Evolutionary conservation across 2,113 vertebrate species (phyloP).

Genomic region (Bubalus kerabau): DNA sequence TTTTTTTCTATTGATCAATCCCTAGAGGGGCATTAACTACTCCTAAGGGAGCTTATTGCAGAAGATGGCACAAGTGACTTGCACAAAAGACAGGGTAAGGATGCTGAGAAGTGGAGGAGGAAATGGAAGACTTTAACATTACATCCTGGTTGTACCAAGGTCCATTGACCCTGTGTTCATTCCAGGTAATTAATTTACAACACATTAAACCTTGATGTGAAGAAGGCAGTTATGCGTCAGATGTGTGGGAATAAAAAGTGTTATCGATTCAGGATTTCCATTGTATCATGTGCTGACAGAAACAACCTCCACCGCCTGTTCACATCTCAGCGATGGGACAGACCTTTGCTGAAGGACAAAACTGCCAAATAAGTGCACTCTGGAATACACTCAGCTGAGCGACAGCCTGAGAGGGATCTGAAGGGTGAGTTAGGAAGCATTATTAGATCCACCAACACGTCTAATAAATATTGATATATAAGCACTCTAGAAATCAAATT

Average conservation of each 20-base stretch:
- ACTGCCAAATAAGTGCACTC: slow-evolving; percentile 64
- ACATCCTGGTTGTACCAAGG: slow-evolving; percentile 82
- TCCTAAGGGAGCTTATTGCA: slow-evolving; percentile 69
- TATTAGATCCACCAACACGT: slow-evolving; percentile 61
- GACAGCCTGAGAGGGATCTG: slow-evolving; percentile 40
- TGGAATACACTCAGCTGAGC: slow-evolving; percentile 58
- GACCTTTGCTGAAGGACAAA: slow-evolving; percentile 71
- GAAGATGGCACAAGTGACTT: slow-evolving; percentile 58
- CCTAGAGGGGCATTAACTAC: slow-evolving; percentile 75
- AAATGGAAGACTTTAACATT: slow-evolving; percentile 78
- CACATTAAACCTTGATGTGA: slow-evolving; percentile 88
- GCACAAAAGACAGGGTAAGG: slow-evolving; percentile 52
- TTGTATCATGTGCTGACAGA: slow-evolving; percentile 64
- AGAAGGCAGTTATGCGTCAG: slow-evolving; percentile 80
- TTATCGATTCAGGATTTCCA: slow-evolving; percentile 80
- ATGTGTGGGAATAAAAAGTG: slow-evolving; percentile 78
- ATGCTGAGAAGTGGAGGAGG: slow-evolving; percentile 63
- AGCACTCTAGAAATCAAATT: slow-evolving; percentile 71
- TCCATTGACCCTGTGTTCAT: slow-evolving; percentile 85
- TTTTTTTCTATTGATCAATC: slow-evolving; percentile 75
- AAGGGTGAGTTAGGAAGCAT: slow-evolving; percentile 34
- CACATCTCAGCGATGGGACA: slow-evolving; percentile 48
- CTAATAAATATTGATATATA: slow-evolving; percentile 74
- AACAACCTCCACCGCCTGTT: slow-evolving; percentile 46
- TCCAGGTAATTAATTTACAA: slow-evolving; percentile 90